Conservation (phyloP, 1,140 invertebrate genomes). For the Scaptomyza pallida region DNA sequence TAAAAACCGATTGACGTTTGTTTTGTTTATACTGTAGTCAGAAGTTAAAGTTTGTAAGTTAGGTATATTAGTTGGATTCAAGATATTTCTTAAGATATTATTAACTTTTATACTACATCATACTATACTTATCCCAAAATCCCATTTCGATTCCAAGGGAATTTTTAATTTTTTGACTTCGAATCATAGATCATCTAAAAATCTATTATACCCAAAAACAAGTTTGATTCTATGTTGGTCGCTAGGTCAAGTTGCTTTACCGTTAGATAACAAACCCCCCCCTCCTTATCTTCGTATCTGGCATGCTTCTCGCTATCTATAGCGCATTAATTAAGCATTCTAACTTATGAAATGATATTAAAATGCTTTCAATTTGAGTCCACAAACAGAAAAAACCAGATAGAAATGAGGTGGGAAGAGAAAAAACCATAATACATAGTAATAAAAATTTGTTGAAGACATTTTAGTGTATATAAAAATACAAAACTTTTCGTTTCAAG, state of each 20-base stretch:
- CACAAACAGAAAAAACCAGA: conserved; percentile 1
- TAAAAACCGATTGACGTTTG: conserved; percentile 20
- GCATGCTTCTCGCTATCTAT: conserved; percentile 10
- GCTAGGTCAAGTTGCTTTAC: conserved; percentile 36
- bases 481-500: conserved; percentile 30
- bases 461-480: conserved; percentile 18
- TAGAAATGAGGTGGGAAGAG: neutral
- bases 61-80: conserved; percentile 1
- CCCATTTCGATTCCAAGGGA: too few species aligned
- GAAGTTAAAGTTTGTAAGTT: too few species aligned
- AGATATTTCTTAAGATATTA: too few species aligned
- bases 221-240: conserved; percentile 23
- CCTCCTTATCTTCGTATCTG: neutral
- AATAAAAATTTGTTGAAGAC: conserved; percentile 20
- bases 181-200: neutral
- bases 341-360: conserved; percentile 28
- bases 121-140: too few species aligned
- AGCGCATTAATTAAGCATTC: conserved; percentile 36
- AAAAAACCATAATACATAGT: neutral
- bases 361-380: conserved; percentile 37
- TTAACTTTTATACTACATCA: too few species aligned
- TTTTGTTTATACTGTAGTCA: neutral
- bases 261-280: conserved; percentile 34
- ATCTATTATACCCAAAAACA: neutral
- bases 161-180: too few species aligned